Percentiles rank a stretch among this genome's conserved stretches.
Conservation (phyloP, 92 coral and sea anemone species). For the Blastomussa wellsi region DNA sequence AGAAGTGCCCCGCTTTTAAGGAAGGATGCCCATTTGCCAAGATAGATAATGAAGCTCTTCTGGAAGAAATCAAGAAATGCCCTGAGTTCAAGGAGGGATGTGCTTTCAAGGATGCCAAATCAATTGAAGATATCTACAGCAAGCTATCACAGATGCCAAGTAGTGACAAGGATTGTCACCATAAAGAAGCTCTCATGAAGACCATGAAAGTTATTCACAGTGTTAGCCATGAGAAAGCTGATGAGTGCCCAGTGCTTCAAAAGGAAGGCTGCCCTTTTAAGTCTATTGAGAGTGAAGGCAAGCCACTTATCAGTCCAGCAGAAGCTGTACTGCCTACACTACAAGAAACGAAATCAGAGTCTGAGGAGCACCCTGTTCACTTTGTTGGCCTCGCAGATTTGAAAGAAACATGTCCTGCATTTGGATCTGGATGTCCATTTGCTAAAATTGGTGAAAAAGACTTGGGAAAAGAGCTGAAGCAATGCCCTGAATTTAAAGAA, state of each 20-base stretch:
- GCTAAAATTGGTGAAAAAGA: slow-evolving; percentile 49
- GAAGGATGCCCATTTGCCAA: slow-evolving; percentile 93
- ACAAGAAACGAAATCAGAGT: slow-evolving; percentile 11
- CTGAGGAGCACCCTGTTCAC: not conserved
- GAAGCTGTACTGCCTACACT: slow-evolving; percentile 55
- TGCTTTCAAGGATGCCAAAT: slow-evolving; percentile 83
- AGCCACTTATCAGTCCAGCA: slow-evolving; percentile 68
- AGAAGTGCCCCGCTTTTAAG: slow-evolving; percentile 90
- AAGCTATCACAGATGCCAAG: slow-evolving; percentile 85
- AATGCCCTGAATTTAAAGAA: slow-evolving; percentile 85
- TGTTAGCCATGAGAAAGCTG: slow-evolving; percentile 71
- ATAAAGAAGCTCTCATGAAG: slow-evolving; percentile 73
- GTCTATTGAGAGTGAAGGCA: slow-evolving; percentile 75
- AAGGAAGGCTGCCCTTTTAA: slow-evolving; percentile 95
- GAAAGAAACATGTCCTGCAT: slow-evolving; percentile 81
- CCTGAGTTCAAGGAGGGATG: slow-evolving; percentile 97
- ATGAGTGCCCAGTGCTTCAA: slow-evolving; percentile 83
- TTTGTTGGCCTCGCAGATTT: slow-evolving; percentile 49
- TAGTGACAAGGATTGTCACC: slow-evolving; percentile 65
- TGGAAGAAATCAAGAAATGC: slow-evolving; percentile 84
- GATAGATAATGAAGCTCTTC: slow-evolving; percentile 63
- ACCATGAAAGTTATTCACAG: slow-evolving; percentile 88
- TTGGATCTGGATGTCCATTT: slow-evolving; percentile 81
- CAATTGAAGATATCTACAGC: slow-evolving; percentile 77
- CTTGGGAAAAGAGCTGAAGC: slow-evolving; percentile 40